Base-by-base conservation (phyloP, 2,113 vertebrate species). In the Prunella himalayana region DNA sequence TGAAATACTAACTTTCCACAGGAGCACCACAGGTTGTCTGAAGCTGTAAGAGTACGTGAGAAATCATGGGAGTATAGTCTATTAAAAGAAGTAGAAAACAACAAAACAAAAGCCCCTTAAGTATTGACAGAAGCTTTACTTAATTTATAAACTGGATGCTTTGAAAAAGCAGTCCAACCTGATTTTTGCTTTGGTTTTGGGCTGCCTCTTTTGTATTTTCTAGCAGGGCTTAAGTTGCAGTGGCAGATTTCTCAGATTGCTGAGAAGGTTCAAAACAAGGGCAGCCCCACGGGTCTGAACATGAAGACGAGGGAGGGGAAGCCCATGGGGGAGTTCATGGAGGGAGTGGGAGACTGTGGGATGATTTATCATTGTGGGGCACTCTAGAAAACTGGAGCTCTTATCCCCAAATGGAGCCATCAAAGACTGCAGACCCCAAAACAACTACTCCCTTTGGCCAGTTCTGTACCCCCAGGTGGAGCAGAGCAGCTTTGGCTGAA, bases 361-460 rank as follows among this genome's bases (percentile, higher is more conserved):
- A 11, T 30, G 51, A 54, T 50, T 80, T 77, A 5, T 30, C 8
- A 3, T 3, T 24, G 35, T 50, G 53, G 41, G 9, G 59, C 35
- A 17, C 44, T 83, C 8, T n/a, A 61, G 27, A 37, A 45, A 37
- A 9, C 3, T 16, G 35, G 44, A 68, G 47, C 22, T 15, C 7
- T 66, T 66, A 25, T 39, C 22, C 27, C 22, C 22, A 64, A 16
- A 24, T 8, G 8, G 42, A 77, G 41, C 42, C 7, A 19, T 39
- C 54, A 11, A 68, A 37, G 71, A 45, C 13, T 6, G 33, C 60
- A 85, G 61, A 50, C 24, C 37, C n/a, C 30, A 60, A 15, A 84
- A 30, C 19, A 56, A 0, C 13, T 6, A 0, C 11, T 53, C 9
- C n/a, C 2, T 25, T 19, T 0, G 28, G 51, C 35, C 30, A n/a